These are phyloP conservation scores for Coelopa pilipes DNA, from an alignment of 2,888 invertebrate species.

Conservation along the genomic window DNA sequence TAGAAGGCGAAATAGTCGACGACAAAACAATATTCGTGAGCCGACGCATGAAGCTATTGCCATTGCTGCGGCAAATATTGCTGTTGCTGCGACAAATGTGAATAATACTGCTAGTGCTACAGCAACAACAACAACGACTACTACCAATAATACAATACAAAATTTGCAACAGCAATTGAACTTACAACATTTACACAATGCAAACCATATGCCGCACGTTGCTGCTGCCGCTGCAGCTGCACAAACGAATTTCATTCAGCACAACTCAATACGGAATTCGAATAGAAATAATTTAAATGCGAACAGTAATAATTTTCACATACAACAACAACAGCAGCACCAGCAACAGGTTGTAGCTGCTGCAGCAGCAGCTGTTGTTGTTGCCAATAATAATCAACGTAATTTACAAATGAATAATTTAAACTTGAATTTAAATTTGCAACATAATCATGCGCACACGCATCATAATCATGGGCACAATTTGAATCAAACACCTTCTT, in stretches of 20 bases:
- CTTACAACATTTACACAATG: slow-evolving; percentile 46
- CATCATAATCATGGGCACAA: slow-evolving; percentile 58
- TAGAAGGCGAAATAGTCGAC: slow-evolving; percentile 54
- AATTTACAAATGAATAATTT: slow-evolving; percentile 61
- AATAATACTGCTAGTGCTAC: slow-evolving; percentile 22
- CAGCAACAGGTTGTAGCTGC: slow-evolving; percentile 57
- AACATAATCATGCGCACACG: slow-evolving; percentile 43
- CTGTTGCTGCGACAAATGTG: slow-evolving; percentile 22
- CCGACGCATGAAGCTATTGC: slow-evolving; percentile 56
- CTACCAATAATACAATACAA: slow-evolving; percentile 53
- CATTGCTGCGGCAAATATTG: slow-evolving; percentile 38
- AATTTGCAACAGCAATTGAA: slow-evolving; percentile 50
- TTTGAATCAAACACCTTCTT: slow-evolving; percentile 68
- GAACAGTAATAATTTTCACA: slow-evolving; percentile 52
- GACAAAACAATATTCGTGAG: slow-evolving; percentile 55
- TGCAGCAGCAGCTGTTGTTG: slow-evolving; percentile 60
- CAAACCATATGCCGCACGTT: slow-evolving; percentile 27
- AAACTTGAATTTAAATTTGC: slow-evolving; percentile 57
- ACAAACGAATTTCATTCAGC: slow-evolving; percentile 59
- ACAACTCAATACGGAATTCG: slow-evolving; percentile 63
- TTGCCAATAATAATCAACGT: slow-evolving; percentile 54
- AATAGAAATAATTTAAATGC: slow-evolving; percentile 60
- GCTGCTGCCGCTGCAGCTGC: slow-evolving; percentile 35
- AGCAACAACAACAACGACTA: slow-evolving; percentile 36
- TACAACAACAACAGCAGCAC: slow-evolving; percentile 54